Base-by-base conservation (phyloP, 2,888 invertebrate genomes). In the Embidobia sp. region DNA sequence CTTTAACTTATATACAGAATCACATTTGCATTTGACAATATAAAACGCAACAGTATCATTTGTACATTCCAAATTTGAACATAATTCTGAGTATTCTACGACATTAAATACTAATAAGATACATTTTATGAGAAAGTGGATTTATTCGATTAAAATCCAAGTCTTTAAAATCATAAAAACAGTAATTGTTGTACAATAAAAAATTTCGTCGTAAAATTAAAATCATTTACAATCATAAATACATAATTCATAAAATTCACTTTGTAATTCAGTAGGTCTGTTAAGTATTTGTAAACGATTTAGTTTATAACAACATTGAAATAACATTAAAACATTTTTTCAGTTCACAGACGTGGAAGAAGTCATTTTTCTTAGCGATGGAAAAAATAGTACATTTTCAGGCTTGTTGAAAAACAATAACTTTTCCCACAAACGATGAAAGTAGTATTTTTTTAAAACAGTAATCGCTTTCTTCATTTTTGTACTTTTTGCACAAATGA, bases 1-100 rank as follows among this genome's bases (percentile, higher is more conserved):
- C 13, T 53, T 35, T 4, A 33, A 18, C 22, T 33, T 51, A 69
- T 69, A 44, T 70, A 70, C 59, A 70, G 15, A 51, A 53, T 66
- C 55, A 67, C 66, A 53, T 27, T 44, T 29, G 8, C 31, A 37
- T 19, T 55, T n/a, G n/a, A 33, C 1, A 67, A 10, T 29, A 27
- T 15, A 29, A 31, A 16, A 57, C 13, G 13, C 19, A 40, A 40
- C 29, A 8, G 7, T 40, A 18, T 8, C 16, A 13, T 63, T 63
- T 53, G 37, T 67, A 67, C 53, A 48, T 37, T 31, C 16, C 15
- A 8, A 33, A 61, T 61, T 53, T 51, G 40, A 64, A 53, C 35
- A n/a, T 22, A 10, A 5, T 22, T 22, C 27, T 26, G 67, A 67
- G 67, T 67, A 67, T 66, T 67, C 33, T 8, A 13, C 29, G 48